Base-by-base conservation (phyloP, 2,888 invertebrate genomes). In the Lingula anatina region DNA sequence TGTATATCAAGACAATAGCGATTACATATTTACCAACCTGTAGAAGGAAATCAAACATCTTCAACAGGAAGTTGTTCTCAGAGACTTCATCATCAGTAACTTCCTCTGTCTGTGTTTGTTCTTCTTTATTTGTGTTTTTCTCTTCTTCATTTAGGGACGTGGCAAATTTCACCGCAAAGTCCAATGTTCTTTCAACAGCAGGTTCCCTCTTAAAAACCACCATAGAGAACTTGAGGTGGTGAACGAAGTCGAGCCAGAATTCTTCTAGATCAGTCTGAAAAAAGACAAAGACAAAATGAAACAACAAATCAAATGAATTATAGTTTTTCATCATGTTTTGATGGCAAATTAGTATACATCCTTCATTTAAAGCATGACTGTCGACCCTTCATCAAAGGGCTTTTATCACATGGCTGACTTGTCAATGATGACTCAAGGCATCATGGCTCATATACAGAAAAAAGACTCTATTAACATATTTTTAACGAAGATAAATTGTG, bases 121-220 rank as follows among this genome's bases (percentile, higher is more conserved):
- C n/a, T 2, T 69, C 68, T 21, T 80, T 80, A 24, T 82, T 81
- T 38, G 50, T 49, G 3, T 43, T 52, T 43, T 57, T 54, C 18
- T 50, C 50, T 5, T 56, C 55, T 5, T 55, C 50, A 15, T 50
- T 54, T 24, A 85, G 79, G 0, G 83, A 81, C 1, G 83, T 81
- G 42, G 84, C 82, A 74, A 87, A 89, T 54, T 84, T 85, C 0
- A 87, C 84, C 24, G 85, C 83, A 78, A 88, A 89, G 53, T 84
- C 81, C 1, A 89, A 76, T 0, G 84, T 83, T 35, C 85, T 80
- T 61, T 87, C 85, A 0, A 88, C 84, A 62, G 83, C 83, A 7
- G 84, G 82, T 66, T 86, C 85, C 15, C 83, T 82, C 57, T 88
- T 86, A 12, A 83, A 84, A 45, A 83, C 82, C 1, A 84, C 81